Evolutionary conservation across 2,113 vertebrate species (phyloP), one percentile per base, ranked within the genome.

Genomic region (Craseonycteris thonglongyai): DNA sequence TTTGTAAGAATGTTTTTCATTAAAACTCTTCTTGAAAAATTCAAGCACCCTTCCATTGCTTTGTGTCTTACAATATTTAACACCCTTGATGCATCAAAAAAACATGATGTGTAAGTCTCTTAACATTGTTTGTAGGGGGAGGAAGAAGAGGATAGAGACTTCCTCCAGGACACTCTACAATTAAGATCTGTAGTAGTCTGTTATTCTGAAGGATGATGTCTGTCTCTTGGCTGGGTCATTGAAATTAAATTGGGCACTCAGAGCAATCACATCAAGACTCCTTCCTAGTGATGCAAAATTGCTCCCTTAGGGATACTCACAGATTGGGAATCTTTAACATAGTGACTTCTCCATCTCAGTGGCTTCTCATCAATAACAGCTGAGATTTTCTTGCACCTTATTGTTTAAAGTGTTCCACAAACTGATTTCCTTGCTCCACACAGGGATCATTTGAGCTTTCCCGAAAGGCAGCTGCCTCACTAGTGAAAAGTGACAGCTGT

Each of bases 161-260:
- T 91, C 91, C 76, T 80, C 71, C 76, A 95, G 87, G 80, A 90
- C 93, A 82, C 68, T 81, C 81, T 95, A 92, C 88, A 95, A 90
- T 88, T 69, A 88, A 94, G 92, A 94, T 82, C 82, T 88, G 49
- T 90, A 85, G 84, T 96, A 90, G 96, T 97, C 88, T 95, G 92
- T 96, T 97, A 85, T 94, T 96, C 95, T 95, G 95, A 96, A 96
- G 78, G 90, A 97, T 7, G 75, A 59, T 93, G 81, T 93, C 93
- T 97, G 83, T 97, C 90, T 97, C 85, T 96, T 96, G 81, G 45
- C 93, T 96, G 93, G 88, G 85, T 96, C 94, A 97, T 92, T 97
- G 97, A 96, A 97, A 97, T 97, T 97, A 97, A 97, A 97, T 83
- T 95, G 96, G 96, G 78, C 84, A 81, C 74, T 97, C 88, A 97